Evolutionary conservation across 1,140 invertebrate species (phyloP).

Genomic region (Lucilia sericata): DNA sequence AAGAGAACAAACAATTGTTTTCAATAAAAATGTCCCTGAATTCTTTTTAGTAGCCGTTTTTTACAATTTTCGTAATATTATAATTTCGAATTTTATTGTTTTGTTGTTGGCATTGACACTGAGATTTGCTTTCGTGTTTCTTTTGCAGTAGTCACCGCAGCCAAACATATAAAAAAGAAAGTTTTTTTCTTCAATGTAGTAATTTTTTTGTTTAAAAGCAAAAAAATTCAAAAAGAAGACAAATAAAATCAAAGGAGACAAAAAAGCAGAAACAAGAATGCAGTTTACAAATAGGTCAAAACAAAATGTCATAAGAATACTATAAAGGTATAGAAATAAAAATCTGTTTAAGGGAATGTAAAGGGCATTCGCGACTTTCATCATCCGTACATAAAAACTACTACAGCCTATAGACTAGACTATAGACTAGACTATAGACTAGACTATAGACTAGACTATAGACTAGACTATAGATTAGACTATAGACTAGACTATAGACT

Average conservation of each 20-base stretch:
- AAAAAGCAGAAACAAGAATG: background rate
- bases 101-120: conserved; percentile 44
- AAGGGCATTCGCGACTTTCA: too few species aligned
- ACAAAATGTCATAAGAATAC: conserved; percentile 28
- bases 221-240: background rate
- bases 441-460: too few species aligned
- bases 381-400: too few species aligned
- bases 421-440: too few species aligned
- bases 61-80: background rate
- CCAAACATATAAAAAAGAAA: conserved; percentile 29
- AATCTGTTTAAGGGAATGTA: too few species aligned
- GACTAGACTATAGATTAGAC: too few species aligned
- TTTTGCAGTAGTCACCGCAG: background rate
- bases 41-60: conserved; percentile 24
- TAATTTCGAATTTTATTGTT: background rate
- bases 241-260: background rate
- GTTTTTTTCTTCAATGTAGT: background rate
- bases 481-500: too few species aligned
- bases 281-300: conserved; percentile 34
- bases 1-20: background rate
- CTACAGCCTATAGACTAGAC: too few species aligned
- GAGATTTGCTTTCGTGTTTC: conserved; percentile 17
- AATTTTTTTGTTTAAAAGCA: background rate
- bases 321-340: background rate
- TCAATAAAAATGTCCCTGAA: conserved; percentile 8